Percentiles rank a stretch among this genome's conserved stretches.
These are phyloP conservation scores for Sorex fumeus DNA, from an alignment of 2,113 vertebrate genomes.

Conservation along the genomic window DNA sequence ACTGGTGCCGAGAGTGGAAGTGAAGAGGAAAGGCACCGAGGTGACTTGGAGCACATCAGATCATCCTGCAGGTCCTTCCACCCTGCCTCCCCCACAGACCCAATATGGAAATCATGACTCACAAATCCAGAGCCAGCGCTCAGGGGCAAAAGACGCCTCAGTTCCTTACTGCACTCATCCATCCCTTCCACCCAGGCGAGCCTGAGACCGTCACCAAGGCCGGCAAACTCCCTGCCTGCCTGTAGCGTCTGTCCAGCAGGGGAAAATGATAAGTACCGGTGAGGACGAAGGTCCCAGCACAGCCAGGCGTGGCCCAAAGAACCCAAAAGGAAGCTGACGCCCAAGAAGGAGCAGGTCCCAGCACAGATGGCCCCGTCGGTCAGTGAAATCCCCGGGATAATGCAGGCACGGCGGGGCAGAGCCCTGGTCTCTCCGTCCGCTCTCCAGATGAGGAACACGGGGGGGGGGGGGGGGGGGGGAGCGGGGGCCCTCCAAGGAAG, in stretches of 20 bases:
- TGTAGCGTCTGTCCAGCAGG: background rate
- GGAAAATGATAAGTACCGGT: no score
- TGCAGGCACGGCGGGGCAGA: background rate
- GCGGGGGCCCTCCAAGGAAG: no score
- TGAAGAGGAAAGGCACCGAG: background rate
- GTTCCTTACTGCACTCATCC: no score
- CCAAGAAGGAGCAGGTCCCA: background rate
- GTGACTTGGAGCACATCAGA: background rate
- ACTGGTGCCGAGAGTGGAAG: background rate
- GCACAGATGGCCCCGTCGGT: background rate
- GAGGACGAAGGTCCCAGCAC: no score
- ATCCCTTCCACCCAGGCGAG: no score
- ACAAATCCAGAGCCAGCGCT: background rate
- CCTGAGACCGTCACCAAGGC: no score
- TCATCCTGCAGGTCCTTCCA: background rate
- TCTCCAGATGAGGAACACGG: background rate
- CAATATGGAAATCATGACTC: background rate
- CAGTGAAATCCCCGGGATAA: background rate
- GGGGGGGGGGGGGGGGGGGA: background rate
- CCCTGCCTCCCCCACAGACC: background rate
- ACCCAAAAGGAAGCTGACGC: background rate
- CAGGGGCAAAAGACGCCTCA: no score
- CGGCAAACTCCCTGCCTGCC: background rate
- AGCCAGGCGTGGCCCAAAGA: no score
- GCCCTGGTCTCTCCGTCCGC: background rate